Evolutionary conservation across 2,797 vertebrate species (phyloP), one percentile per base, ranked within the genome.

Genomic region (Todus mexicanus): DNA sequence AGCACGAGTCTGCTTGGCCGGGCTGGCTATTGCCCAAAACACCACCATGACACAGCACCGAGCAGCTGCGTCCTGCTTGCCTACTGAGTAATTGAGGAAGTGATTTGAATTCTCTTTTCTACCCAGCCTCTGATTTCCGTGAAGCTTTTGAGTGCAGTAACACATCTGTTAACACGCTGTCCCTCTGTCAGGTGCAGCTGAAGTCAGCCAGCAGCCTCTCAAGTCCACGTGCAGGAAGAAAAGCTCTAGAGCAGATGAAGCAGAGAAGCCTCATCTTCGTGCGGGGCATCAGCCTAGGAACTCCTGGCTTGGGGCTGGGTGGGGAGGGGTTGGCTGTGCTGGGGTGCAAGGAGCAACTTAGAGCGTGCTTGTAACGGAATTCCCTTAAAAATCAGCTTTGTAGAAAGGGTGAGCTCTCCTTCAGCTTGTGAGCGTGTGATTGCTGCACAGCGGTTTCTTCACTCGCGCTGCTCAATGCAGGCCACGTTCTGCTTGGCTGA

Each of bases 31-130:
- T 84, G 72, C 50, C 37, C 57, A 38, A 65, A 53, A 14, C 6
- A 29, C 21, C n/a, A 0, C 1, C 0, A 37, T 56, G 27, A 31
- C 12, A 10, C 9, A n/a, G 25, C 4, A 1, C 18, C 25, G 11
- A 8, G 38, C 38, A 64, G 47, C 43, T 29, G 59, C 33, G 50
- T 63, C 54, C 71, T 51, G 17, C 23, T 20, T 57, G n/a, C 68
- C 45, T 57, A 3, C 0, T 12, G 31, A 26, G 16, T 6, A 3
- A 50, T 35, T 25, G 42, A 33, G 35, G 53, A 66, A 59, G 29
- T 42, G 14, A 80, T 4, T 3, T 42, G 29, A 20, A 35, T 86
- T 83, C 18, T 73, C 23, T 38, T 53, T 66, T 50, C n/a, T 70
- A 11, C 9, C 11, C 60, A 35, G 51, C 26, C n/a, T 47, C 59